Conservation (phyloP, 2,113 vertebrate species). For the Pavo muticus region DNA sequence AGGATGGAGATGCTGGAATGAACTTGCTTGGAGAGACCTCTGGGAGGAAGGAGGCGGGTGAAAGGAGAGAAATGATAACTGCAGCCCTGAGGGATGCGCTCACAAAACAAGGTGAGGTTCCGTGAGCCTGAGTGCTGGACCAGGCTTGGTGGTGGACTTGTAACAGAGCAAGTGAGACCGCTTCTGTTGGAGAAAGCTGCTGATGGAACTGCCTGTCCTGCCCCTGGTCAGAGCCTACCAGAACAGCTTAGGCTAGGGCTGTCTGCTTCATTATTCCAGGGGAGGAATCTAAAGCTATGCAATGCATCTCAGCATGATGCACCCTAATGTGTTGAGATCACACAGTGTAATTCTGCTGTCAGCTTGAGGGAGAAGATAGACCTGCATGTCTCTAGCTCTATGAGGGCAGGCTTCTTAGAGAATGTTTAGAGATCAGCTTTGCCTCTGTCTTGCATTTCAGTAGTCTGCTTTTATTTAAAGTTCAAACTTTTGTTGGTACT, state of each 20-base stretch:
- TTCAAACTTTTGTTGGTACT: neutral
- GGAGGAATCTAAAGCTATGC: neutral
- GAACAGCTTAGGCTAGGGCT: neutral
- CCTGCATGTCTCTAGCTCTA: rapidly evolving
- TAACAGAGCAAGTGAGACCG: neutral
- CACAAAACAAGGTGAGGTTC: conserved; percentile 90
- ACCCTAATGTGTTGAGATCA: rapidly evolving
- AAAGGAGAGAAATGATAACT: conserved; percentile 91
- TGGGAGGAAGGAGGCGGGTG: conserved; percentile 70
- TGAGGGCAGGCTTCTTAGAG: neutral
- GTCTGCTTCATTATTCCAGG: neutral
- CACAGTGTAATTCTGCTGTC: neutral
- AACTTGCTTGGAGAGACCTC: conserved; percentile 52
- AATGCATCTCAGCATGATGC: rapidly evolving
- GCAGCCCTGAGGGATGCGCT: conserved; percentile 87
- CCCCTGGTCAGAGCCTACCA: no score
- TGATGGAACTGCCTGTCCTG: rapidly evolving
- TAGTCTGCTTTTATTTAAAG: neutral
- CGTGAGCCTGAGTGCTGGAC: neutral
- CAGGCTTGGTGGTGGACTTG: neutral
- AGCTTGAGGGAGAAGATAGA: neutral
- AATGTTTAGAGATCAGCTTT: neutral
- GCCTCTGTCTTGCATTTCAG: neutral
- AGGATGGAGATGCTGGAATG: conserved; percentile 44
- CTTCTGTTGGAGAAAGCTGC: neutral